A percentile compares a stretch with the other conserved stretches of the same genome.
Conservation (phyloP, 1,140 invertebrate genomes). For the Anadara kagoshimensis region DNA sequence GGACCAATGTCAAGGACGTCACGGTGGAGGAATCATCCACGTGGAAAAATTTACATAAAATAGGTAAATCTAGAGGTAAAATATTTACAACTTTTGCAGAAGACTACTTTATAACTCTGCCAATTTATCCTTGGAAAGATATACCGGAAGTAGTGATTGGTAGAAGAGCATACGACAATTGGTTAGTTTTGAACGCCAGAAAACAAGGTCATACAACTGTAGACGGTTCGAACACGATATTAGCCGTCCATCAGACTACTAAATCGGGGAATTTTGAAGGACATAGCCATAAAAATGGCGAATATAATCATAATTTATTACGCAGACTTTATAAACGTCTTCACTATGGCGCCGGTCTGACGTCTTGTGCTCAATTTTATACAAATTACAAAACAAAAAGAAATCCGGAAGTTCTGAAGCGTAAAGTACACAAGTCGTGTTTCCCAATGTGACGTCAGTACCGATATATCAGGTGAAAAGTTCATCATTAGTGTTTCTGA, state of each 20-base stretch:
- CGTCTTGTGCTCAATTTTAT: slow-evolving; percentile 17
- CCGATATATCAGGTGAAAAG: no score
- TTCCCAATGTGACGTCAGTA: no score
- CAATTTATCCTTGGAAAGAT: slow-evolving; percentile 48
- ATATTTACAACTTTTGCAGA: slow-evolving; percentile 47
- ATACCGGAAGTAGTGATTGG: slow-evolving; percentile 47
- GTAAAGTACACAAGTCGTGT: no score
- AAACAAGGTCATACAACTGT: slow-evolving; percentile 29
- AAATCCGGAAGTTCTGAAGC: no score
- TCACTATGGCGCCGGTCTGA: slow-evolving; percentile 28
- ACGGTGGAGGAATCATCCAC: slow-evolving; percentile 27
- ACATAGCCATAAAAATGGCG: slow-evolving; percentile 17
- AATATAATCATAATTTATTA: slow-evolving; percentile 42
- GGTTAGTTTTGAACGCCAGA: slow-evolving; percentile 39
- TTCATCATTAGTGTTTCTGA: no score
- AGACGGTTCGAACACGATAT: slow-evolving; percentile 42
- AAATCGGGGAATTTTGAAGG: slow-evolving; percentile 36
- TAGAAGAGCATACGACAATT: slow-evolving; percentile 49
- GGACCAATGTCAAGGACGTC: slow-evolving; percentile 42
- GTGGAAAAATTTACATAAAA: slow-evolving; percentile 23
- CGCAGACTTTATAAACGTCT: slow-evolving; percentile 5
- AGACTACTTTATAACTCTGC: slow-evolving; percentile 50
- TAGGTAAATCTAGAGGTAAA: slow-evolving; percentile 23
- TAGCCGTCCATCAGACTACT: slow-evolving; percentile 52
- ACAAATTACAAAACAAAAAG: no score